Conservation (phyloP, 2,888 invertebrate species). For the Melanchra persicariae region DNA sequence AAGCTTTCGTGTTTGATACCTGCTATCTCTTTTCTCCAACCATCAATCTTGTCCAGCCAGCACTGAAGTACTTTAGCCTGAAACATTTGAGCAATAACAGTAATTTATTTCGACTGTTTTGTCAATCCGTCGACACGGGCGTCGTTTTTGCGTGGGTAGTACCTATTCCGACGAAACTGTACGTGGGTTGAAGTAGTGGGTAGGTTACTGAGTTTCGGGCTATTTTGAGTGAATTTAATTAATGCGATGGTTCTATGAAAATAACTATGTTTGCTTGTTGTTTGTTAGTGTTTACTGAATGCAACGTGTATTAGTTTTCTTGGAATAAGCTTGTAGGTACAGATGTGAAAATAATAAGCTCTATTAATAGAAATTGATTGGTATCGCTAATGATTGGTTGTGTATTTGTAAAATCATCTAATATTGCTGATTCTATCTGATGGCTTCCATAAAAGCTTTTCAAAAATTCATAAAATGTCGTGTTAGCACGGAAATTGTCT, state of each 20-base stretch:
- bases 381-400: too few species aligned
- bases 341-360: not conserved
- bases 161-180: conserved; percentile 12
- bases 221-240: conserved; percentile 14
- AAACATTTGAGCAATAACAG: conserved; percentile 42
- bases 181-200: not conserved
- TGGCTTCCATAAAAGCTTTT: not conserved
- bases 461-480: not conserved
- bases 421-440: too few species aligned
- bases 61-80: conserved; percentile 23
- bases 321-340: not conserved
- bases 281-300: not conserved
- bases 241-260: not conserved
- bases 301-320: not conserved
- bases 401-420: not conserved
- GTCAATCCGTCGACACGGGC: conserved; percentile 55
- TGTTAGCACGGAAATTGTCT: not conserved
- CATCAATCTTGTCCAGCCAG: conserved; percentile 48
- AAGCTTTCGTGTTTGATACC: conserved; percentile 18
- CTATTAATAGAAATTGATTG: not conserved
- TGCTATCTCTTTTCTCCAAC: conserved; percentile 15
- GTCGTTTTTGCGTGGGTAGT: conserved; percentile 32
- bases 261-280: not conserved
- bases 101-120: conserved; percentile 61
- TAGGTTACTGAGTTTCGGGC: not conserved